Conservation (phyloP, 2,797 vertebrate species). For the Gobio occitaniae region DNA sequence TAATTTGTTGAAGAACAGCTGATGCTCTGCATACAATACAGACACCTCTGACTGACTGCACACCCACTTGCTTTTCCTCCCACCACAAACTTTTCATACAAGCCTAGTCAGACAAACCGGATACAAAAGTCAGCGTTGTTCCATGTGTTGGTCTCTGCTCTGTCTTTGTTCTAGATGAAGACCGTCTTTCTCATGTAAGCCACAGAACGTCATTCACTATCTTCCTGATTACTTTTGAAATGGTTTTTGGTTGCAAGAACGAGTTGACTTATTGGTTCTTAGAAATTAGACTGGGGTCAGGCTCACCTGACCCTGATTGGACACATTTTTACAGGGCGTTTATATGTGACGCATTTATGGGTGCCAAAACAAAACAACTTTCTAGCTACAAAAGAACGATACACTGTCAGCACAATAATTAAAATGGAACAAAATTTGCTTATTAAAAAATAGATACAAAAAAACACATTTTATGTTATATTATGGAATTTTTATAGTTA, state of each 20-base stretch:
- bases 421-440: neutral
- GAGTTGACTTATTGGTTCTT: neutral
- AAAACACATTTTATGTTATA: neutral
- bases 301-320: too few species aligned
- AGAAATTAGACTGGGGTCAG: too few species aligned
- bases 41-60: conserved; percentile 14
- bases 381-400: neutral
- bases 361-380: too few species aligned
- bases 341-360: too few species aligned
- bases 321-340: too few species aligned
- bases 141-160: neutral
- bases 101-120: neutral
- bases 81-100: neutral
- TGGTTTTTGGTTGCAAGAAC: neutral
- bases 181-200: neutral
- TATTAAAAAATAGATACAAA: too few species aligned
- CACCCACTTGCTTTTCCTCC: neutral
- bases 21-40: conserved; percentile 5
- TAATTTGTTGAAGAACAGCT: conserved; percentile 23
- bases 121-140: neutral
- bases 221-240: neutral
- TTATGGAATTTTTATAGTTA: neutral
- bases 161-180: neutral
- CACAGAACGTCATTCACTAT: neutral
- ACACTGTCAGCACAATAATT: neutral